Conservation (phyloP, 1,140 invertebrate genomes). For the Cotesia glomerata region DNA sequence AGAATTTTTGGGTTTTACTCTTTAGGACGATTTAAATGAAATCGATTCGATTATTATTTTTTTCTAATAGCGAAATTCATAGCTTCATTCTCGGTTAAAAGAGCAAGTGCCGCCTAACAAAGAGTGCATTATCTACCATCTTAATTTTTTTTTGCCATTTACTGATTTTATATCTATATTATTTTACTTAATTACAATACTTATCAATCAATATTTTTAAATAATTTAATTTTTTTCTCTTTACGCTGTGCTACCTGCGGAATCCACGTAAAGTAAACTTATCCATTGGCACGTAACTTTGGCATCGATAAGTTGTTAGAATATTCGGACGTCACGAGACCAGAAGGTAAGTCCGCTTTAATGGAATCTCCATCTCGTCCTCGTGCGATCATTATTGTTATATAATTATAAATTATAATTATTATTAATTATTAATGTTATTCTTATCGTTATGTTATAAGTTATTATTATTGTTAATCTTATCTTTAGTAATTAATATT, state of each 20-base stretch:
- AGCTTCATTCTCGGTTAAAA: constrained; percentile 17
- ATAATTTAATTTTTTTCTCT: constrained; percentile 20
- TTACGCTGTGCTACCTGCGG: constrained; percentile 11
- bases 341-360: constrained; percentile 39
- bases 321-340: constrained; percentile 21
- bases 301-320: constrained; percentile 32
- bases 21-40: too few relatives aligned
- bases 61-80: background rate
- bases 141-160: background rate
- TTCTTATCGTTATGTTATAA: background rate
- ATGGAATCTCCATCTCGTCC: constrained; percentile 38
- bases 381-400: constrained; percentile 6
- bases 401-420: too few relatives aligned
- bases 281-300: constrained; percentile 50
- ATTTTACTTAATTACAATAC: too few relatives aligned
- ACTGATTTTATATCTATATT: background rate
- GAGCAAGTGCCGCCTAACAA: constrained; percentile 22
- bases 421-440: background rate
- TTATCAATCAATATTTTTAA: background rate
- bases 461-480: background rate
- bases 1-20: too few relatives aligned
- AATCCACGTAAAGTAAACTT: constrained; percentile 46
- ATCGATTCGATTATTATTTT: background rate
- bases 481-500: too few relatives aligned
- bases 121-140: constrained; percentile 13